Evolutionary conservation across 2,797 vertebrate genomes (phyloP).

Genomic region (Gila robusta): DNA sequence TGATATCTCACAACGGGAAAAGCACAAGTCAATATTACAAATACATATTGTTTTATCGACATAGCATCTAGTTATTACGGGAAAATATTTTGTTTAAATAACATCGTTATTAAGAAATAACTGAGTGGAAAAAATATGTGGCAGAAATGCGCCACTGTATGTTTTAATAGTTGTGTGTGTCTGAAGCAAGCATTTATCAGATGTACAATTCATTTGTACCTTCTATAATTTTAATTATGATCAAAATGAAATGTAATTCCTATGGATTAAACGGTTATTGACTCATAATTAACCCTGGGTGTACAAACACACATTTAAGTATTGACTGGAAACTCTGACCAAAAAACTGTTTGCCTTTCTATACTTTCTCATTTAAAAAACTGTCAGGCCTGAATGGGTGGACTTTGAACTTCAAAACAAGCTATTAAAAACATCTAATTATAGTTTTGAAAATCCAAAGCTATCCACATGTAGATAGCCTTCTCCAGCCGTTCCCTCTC

Average conservation of each 20-base stretch:
- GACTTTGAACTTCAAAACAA: conserved; percentile 60
- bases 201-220: conserved; percentile 15
- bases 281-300: conserved; percentile 62
- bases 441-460: conserved; percentile 32
- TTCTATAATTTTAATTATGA: conserved; percentile 43
- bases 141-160: not conserved
- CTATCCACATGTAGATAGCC: conserved; percentile 27
- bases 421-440: conserved; percentile 55
- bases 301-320: conserved; percentile 18
- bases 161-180: not conserved
- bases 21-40: too few species aligned
- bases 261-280: conserved; percentile 53
- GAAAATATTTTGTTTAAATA: not conserved
- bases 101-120: not conserved
- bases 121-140: not conserved
- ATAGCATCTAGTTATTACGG: not conserved
- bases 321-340: conserved; percentile 21
- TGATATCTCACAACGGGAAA: not conserved
- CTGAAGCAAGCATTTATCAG: conserved; percentile 20
- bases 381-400: conserved; percentile 41
- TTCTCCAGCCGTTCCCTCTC: conserved; percentile 35
- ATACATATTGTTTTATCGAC: too few species aligned
- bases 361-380: conserved; percentile 56
- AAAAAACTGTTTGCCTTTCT: conserved; percentile 50
- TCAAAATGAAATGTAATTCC: conserved; percentile 45